Conservation (phyloP, 2,888 invertebrate genomes). For the Pyrocoelia pectoralis region DNA sequence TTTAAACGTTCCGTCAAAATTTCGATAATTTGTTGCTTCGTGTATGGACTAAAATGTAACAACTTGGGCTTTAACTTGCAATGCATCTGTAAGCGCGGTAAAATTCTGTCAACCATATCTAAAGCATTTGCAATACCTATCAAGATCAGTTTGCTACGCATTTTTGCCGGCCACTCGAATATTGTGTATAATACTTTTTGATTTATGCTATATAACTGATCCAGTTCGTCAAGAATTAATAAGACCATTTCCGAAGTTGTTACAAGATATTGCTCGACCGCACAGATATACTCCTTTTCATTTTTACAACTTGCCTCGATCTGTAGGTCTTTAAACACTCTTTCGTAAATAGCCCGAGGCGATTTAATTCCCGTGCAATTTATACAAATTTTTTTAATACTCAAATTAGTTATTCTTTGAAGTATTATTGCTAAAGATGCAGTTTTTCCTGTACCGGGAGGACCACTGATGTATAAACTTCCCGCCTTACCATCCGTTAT, state of each 20-base stretch:
- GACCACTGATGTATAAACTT: constrained; percentile 93
- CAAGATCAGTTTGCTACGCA: constrained; percentile 75
- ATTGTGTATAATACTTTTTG: constrained; percentile 91
- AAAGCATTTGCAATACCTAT: constrained; percentile 96
- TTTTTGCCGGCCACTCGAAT: constrained; percentile 89
- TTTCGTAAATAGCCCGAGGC: constrained; percentile 80
- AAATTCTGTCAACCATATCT: constrained; percentile 89
- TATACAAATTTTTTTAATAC: constrained; percentile 72
- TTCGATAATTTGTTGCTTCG: constrained; percentile 85
- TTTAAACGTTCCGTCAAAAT: constrained; percentile 84
- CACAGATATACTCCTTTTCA: constrained; percentile 71
- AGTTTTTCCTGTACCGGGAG: constrained; percentile 97
- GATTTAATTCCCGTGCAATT: constrained; percentile 92
- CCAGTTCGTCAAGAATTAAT: constrained; percentile 93
- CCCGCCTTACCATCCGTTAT: constrained; percentile 73
- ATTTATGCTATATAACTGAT: constrained; percentile 84
- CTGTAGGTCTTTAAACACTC: constrained; percentile 77
- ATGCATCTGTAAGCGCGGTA: constrained; percentile 85
- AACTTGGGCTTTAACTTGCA: constrained; percentile 76
- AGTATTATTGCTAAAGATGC: constrained; percentile 83
- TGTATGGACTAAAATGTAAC: constrained; percentile 92
- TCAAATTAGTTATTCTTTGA: constrained; percentile 64
- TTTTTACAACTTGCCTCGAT: constrained; percentile 65
- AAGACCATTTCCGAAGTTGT: constrained; percentile 78
- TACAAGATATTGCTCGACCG: constrained; percentile 75